Base-by-base conservation (phyloP, 2,797 vertebrate species). In the Lacerta bilineata region DNA sequence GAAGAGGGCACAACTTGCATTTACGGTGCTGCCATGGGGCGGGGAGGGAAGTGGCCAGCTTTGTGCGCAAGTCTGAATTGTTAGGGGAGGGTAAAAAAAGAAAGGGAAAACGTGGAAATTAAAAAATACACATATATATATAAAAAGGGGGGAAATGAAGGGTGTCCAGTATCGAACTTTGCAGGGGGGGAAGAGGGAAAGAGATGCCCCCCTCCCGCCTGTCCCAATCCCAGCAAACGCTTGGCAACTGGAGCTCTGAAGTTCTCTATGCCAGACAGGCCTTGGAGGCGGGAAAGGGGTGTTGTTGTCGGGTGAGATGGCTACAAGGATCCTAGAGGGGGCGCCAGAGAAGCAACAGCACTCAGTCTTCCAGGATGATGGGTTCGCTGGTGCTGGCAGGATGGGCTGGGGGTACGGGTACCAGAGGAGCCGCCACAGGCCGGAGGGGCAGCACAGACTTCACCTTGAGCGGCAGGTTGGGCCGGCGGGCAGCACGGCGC, bases 361-460 rank as follows among this genome's bases (percentile, higher is more conserved):
- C 86, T 98, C 96, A 98, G 95, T 99, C 98, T 96, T 98, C 98
- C 95, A 99, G 97, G 92, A 99, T 97, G 39, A 99, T 99, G 93
- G 98, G 98, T 92, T 99, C 98, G 29, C 96, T 98, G 97, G 98
- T 98, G 97, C 97, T 98, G 95, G 98, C 97, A 88, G 98, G 97
- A 78, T 98, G 96, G 77, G 98, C 93, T 77, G 98, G 96, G 86
- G 96, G 85, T 59, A 98, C 95, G 1, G 98, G 96, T 33, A 94
- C 84, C 46, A 95, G 89, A 0, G 95, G 90, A 17, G 95, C 80
- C 78, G 93, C 93, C 84, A 95, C 93, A 1, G 96, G 91, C 78
- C 98, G 96, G 50, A 98, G 96, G 0, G 97, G 96, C 3, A 96
- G 94, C 0, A 97, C 97, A 80, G 98, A 94, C 96, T 99, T 99